Base-by-base conservation (phyloP, 2,888 invertebrate genomes). In the Drosophila formosana region DNA sequence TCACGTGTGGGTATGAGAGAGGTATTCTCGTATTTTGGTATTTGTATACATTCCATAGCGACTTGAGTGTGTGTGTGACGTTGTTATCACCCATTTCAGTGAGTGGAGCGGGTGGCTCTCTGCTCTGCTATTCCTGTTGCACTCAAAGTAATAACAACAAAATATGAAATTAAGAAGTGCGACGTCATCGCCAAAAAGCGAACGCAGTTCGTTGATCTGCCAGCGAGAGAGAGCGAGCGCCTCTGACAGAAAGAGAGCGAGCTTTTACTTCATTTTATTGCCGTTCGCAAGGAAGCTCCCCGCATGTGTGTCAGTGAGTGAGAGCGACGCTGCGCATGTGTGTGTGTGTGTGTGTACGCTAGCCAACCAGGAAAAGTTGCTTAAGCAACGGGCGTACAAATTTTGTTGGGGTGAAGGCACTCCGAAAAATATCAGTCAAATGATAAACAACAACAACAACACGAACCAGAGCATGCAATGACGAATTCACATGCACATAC, bases 381-480 rank as follows among this genome's bases (percentile, higher is more conserved):
- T 72, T 57, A 76, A 76, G 39, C 66, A 68, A 68, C 74, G 68
- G 73, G 32, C 53, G 72, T 56, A 61, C 28, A 67, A 46, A 39
- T 37, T 57, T 37, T 56, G 87, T 30, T 56, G 87, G 84, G 82
- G 87, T 83, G 87, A 83, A 83, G 84, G 82, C 78, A 83, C 82
- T 82, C 70, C 75, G 75, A 84, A 81, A 87, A 87, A 83, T 85
- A 82, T 87, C 82, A 82, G 87, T 84, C 82, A 84, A 83, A 83
- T 84, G 82, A 84, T 84, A 74, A 81, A 75, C 78, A 75, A 70
- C 55, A 66, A 57, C 37, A 37, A 37, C 11, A 73, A 64, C 64
- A 58, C 52, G 56, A 80, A 67, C 32, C 76, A 63, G 71, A 66
- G 75, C 83, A 78, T 76, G 72, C 84, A 81, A 66, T 70, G 75